These are phyloP conservation scores for Eueides isabella DNA, from an alignment of 1,140 invertebrate species.

Conservation along the genomic window DNA sequence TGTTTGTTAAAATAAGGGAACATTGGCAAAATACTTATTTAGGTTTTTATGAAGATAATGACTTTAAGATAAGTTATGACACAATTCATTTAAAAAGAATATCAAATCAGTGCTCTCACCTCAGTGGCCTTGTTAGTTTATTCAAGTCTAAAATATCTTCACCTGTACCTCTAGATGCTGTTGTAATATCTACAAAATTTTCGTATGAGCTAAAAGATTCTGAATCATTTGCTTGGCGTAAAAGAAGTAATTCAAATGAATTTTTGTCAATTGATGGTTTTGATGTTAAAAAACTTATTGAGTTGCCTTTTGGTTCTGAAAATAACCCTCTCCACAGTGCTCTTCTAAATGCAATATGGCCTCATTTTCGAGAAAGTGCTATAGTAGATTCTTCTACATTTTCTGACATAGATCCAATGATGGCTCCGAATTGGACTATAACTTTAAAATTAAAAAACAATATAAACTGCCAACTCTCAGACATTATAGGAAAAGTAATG, in stretches of 20 bases:
- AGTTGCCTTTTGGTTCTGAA: conserved; percentile 92
- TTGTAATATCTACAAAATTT: conserved; percentile 90
- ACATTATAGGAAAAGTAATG: conserved; percentile 82
- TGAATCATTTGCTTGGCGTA: conserved; percentile 84
- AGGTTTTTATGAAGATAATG: conserved; percentile 89
- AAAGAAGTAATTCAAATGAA: conserved; percentile 88
- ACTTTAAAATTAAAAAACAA: conserved; percentile 84
- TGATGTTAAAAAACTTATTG: conserved; percentile 78
- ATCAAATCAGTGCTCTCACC: conserved; percentile 91
- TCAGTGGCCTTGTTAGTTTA: conserved; percentile 89
- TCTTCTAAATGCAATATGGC: conserved; percentile 93
- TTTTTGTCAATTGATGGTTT: conserved; percentile 86
- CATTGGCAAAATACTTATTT: conserved; percentile 91
- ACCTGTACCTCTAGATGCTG: conserved; percentile 84
- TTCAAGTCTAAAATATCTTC: conserved; percentile 91
- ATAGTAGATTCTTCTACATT: conserved; percentile 94
- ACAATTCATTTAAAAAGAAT: conserved; percentile 93
- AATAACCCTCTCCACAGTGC: conserved; percentile 91
- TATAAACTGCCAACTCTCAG: conserved; percentile 86
- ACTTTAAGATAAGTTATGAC: conserved; percentile 90
- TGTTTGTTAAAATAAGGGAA: conserved; percentile 94
- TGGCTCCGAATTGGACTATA: conserved; percentile 91
- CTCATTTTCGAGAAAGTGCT: conserved; percentile 91
- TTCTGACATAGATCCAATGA: conserved; percentile 93
- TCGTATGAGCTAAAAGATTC: conserved; percentile 88